A percentile compares a stretch with the other conserved stretches of the same genome.
phyloP scores from a whole-genome alignment of 2,888 invertebrate species.

The Nesidiocoris tenuis region DNA sequence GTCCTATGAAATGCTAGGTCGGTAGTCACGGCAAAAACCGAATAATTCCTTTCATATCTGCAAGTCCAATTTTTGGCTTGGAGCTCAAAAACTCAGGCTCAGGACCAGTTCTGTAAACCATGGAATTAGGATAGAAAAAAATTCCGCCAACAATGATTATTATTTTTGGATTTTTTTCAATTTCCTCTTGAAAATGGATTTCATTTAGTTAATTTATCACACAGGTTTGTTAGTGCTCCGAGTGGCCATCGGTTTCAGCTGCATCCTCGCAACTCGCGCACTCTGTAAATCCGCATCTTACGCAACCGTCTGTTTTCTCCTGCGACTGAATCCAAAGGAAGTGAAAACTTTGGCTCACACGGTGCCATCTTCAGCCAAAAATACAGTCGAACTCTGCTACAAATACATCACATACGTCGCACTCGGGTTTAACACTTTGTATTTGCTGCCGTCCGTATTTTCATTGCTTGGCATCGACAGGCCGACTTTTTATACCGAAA shows the following conservation, averaged over 20 bases:
- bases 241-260: constrained; percentile 72
- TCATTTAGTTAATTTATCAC: too few species aligned
- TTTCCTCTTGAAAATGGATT: too few species aligned
- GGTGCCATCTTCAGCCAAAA: constrained; percentile 52
- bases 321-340: constrained; percentile 66
- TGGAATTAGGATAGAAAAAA: too few species aligned
- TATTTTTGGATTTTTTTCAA: too few species aligned
- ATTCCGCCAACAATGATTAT: too few species aligned
- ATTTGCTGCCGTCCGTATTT: constrained; percentile 76
- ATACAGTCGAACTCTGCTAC: constrained; percentile 77
- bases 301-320: constrained; percentile 67
- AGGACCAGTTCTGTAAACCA: too few species aligned
- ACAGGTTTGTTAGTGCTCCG: constrained; percentile 60
- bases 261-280: constrained; percentile 68
- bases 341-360: constrained; percentile 35
- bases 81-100: too few species aligned
- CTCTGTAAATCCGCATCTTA: constrained; percentile 70
- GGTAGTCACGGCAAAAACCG: too few species aligned
- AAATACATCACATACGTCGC: constrained; percentile 79
- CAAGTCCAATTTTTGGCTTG: too few species aligned
- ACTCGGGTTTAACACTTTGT: constrained; percentile 77
- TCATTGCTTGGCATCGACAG: constrained; percentile 72
- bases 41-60: too few species aligned
- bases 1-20: constrained; percentile 68
- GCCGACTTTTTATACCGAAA: constrained; percentile 82